Percentiles rank a stretch among this genome's conserved stretches.
Evolutionary conservation across 2,797 vertebrate species (phyloP).

Genomic region (Mus minutoides): DNA sequence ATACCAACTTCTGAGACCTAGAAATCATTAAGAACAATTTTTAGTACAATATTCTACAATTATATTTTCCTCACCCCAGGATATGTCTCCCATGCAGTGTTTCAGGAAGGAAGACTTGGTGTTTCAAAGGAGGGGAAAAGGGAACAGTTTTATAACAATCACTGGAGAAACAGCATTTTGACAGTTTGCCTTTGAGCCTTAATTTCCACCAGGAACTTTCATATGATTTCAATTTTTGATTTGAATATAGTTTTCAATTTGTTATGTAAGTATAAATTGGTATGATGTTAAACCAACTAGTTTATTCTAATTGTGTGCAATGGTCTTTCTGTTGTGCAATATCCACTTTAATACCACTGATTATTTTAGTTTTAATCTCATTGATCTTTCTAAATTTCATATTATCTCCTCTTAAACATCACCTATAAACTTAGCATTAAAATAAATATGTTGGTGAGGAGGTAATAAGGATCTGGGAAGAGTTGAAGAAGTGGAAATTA

Average conservation of each 20-base stretch:
- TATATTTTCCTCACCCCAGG: not conserved
- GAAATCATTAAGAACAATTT: not conserved
- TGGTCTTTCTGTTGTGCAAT: not conserved
- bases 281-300: not conserved
- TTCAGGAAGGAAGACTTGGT: not conserved
- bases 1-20: not conserved
- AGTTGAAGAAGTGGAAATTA: not conserved
- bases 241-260: conserved; percentile 32
- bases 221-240: not conserved
- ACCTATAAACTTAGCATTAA: not conserved
- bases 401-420: not conserved
- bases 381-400: not conserved
- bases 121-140: not conserved
- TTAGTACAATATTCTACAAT: not conserved
- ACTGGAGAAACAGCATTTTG: not conserved
- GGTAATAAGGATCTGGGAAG: not conserved
- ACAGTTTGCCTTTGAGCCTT: not conserved
- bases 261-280: not conserved
- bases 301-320: not conserved
- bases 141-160: not conserved
- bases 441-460: not conserved
- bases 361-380: not conserved
- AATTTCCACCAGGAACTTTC: not conserved
- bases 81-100: not conserved
- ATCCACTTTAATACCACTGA: not conserved